Evolutionary conservation across 2,888 invertebrate genomes (phyloP).

Genomic region (Rosalia funebris): DNA sequence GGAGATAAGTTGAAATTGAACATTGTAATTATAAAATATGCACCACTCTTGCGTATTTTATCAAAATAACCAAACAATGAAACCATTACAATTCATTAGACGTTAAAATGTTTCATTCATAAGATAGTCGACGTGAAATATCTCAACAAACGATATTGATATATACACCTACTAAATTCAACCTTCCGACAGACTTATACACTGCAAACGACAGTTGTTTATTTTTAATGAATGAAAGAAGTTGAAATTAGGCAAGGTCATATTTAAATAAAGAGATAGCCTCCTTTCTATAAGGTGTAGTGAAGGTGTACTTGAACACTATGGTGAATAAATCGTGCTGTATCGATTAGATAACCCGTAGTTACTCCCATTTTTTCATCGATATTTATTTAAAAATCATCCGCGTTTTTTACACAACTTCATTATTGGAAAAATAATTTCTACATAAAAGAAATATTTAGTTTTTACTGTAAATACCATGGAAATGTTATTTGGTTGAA

Average conservation of each 20-base stretch:
- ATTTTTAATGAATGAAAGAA: slow-evolving; percentile 20
- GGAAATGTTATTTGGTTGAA: too few species aligned
- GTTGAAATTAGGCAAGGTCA: slow-evolving; percentile 18
- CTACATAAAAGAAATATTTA: too few species aligned
- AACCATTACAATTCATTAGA: not conserved
- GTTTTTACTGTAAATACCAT: too few species aligned
- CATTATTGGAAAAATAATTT: too few species aligned
- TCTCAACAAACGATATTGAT: not conserved
- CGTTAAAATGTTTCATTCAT: slow-evolving; percentile 2
- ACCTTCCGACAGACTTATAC: not conserved
- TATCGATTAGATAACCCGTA: not conserved
- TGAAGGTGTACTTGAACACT: slow-evolving; percentile 3
- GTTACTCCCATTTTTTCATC: too few species aligned
- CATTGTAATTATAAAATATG: too few species aligned
- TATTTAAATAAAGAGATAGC: slow-evolving; percentile 25
- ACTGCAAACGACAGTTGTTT: slow-evolving; percentile 2
- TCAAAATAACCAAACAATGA: not conserved
- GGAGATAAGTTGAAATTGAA: too few species aligned
- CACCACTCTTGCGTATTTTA: not conserved
- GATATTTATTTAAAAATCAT: too few species aligned
- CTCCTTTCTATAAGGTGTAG: slow-evolving; percentile 17
- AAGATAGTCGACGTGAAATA: too few species aligned
- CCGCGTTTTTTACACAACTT: too few species aligned
- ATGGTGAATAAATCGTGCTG: not conserved
- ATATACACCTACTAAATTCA: not conserved